phyloP scores from a whole-genome alignment of 2,888 invertebrate species.

The Phaonia tiefii region DNA sequence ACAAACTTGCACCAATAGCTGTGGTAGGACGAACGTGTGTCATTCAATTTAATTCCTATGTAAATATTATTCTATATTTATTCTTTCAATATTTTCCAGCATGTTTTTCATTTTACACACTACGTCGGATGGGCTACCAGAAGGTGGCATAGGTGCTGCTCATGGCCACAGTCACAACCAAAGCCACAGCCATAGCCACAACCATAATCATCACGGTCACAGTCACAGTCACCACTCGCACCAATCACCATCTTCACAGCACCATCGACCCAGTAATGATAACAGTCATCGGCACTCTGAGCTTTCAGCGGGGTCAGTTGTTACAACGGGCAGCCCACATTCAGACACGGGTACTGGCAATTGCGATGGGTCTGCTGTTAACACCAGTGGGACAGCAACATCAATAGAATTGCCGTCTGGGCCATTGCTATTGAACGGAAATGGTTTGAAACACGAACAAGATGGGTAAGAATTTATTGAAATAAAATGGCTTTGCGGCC shows the following conservation, averaged over 20 bases:
- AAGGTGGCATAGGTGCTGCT: slow-evolving; percentile 75
- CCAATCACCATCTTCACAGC: slow-evolving; percentile 20
- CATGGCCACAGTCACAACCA: slow-evolving; percentile 81
- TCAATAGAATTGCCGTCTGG: slow-evolving; percentile 52
- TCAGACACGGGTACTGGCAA: not conserved
- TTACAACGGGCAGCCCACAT: slow-evolving; percentile 37
- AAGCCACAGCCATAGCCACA: slow-evolving; percentile 71
- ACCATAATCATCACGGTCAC: slow-evolving; percentile 59
- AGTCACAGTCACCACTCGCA: slow-evolving; percentile 28
- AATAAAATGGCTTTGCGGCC: slow-evolving; percentile 58
- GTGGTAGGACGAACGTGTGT: slow-evolving; percentile 8
- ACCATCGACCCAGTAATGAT: slow-evolving; percentile 53
- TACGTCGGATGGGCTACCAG: slow-evolving; percentile 81
- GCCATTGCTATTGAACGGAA: slow-evolving; percentile 57
- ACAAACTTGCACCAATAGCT: not conserved
- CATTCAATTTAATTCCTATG: slow-evolving; percentile 32
- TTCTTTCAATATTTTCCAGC: slow-evolving; percentile 80
- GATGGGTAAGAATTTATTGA: slow-evolving; percentile 68
- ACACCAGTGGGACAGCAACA: slow-evolving; percentile 35
- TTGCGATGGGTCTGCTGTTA: slow-evolving; percentile 28
- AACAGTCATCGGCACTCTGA: slow-evolving; percentile 59
- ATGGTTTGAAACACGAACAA: slow-evolving; percentile 65
- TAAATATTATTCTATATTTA: slow-evolving; percentile 41
- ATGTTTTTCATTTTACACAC: slow-evolving; percentile 91
- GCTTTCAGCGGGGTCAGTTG: slow-evolving; percentile 38